Evolutionary conservation across 2,797 vertebrate species (phyloP).

Genomic region (Cirrhinus mrigala): DNA sequence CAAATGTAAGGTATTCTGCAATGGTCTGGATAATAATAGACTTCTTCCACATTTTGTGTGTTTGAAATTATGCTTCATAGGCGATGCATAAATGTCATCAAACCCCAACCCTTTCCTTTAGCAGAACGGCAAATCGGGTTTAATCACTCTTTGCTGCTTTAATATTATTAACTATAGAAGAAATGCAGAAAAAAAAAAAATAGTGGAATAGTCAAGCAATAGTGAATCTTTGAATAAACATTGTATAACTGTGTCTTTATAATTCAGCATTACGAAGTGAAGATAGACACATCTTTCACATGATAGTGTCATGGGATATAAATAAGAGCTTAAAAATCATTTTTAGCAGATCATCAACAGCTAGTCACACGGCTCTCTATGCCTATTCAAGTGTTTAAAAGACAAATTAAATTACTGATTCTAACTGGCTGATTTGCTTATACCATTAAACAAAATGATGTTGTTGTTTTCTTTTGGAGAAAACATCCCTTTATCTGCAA

Average conservation of each 20-base stretch:
- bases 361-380: not conserved
- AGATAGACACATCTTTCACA: not conserved
- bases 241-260: not conserved
- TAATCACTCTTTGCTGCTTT: not conserved
- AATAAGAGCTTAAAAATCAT: not conserved
- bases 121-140: not conserved
- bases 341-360: not conserved
- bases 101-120: not conserved
- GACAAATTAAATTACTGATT: constrained; percentile 5
- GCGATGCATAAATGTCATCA: not conserved
- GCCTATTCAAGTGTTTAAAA: not conserved
- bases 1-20: not conserved
- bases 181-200: not conserved
- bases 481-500: constrained; percentile 1
- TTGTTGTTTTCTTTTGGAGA: constrained; percentile 10
- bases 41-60: not conserved
- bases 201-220: not conserved
- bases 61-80: not conserved
- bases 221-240: not conserved
- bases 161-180: not conserved
- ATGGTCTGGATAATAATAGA: not conserved
- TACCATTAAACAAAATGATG: not conserved
- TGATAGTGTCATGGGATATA: not conserved
- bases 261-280: not conserved
- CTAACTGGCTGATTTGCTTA: constrained; percentile 11